phyloP scores from a whole-genome alignment of 1,140 invertebrate genomes.

The Nephotettix cincticeps region DNA sequence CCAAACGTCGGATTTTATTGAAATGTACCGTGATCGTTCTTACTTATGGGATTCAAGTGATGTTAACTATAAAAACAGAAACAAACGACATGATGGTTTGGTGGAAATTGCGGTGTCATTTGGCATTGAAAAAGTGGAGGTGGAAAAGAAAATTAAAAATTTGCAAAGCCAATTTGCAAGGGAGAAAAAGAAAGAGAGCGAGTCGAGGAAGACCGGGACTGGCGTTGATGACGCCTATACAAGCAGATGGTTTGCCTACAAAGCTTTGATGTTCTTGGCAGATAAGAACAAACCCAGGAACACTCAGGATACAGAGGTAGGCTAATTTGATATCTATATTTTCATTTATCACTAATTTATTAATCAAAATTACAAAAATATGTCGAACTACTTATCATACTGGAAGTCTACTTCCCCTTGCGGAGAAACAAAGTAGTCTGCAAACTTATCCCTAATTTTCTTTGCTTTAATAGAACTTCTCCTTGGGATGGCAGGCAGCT shows the following conservation, averaged over 20 bases:
- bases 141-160: constrained; percentile 37
- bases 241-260: constrained; percentile 37
- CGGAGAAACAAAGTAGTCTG: constrained; percentile 33
- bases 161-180: constrained; percentile 34
- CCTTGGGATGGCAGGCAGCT: constrained; percentile 29
- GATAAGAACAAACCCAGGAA: constrained; percentile 21
- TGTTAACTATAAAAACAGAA: too few relatives aligned
- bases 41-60: too few relatives aligned
- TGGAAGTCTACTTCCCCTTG: constrained; percentile 34
- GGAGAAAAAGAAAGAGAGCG: constrained; percentile 37
- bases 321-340: constrained; percentile 11
- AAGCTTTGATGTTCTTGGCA: constrained; percentile 30
- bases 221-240: constrained; percentile 30
- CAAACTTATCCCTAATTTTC: constrained; percentile 36
- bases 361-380: constrained; percentile 10
- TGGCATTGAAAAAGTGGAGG: constrained; percentile 34
- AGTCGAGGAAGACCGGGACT: constrained; percentile 34
- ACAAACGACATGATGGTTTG: constrained; percentile 33
- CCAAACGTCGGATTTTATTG: too few relatives aligned
- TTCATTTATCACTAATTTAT: constrained; percentile 6
- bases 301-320: constrained; percentile 16
- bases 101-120: constrained; percentile 33
- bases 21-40: too few relatives aligned
- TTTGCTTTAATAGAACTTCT: constrained; percentile 33
- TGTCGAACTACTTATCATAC: constrained; percentile 31